A percentile compares a stretch with the other conserved stretches of the same genome.
Evolutionary conservation across 2,113 vertebrate genomes (phyloP).

Genomic region (Corydoras sp.): DNA sequence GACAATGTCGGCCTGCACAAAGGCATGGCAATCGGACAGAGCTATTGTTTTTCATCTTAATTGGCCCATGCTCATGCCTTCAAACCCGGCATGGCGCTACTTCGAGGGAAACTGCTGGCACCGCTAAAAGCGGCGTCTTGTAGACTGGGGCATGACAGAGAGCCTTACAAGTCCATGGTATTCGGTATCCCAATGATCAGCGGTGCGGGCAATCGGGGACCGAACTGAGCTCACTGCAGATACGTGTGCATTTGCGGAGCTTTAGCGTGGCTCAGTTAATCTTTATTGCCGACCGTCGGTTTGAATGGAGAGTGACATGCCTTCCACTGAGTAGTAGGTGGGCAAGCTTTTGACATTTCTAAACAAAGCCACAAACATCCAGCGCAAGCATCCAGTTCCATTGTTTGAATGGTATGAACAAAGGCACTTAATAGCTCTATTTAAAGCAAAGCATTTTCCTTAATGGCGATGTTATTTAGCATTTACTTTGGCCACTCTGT

Average conservation of each 20-base stretch:
- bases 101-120: conserved; percentile 49
- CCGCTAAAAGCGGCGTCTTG: conserved; percentile 64
- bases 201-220: conserved; percentile 29
- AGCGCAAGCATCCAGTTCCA: conserved; percentile 22
- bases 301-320: conserved; percentile 35
- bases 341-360: conserved; percentile 33
- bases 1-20: conserved; percentile 67
- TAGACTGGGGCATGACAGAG: conserved; percentile 56
- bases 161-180: conserved; percentile 73
- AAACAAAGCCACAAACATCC: conserved; percentile 21
- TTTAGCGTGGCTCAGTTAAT: conserved; percentile 54
- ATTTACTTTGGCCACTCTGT: conserved; percentile 5
- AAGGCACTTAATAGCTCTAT: conserved; percentile 32
- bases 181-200: conserved; percentile 39
- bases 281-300: conserved; percentile 48
- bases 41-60: conserved; percentile 80
- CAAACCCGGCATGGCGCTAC: conserved; percentile 53
- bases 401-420: conserved; percentile 17
- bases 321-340: neutral
- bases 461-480: conserved; percentile 13
- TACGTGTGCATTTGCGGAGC: conserved; percentile 51
- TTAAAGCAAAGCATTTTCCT: conserved; percentile 28
- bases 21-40: conserved; percentile 67
- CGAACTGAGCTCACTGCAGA: conserved; percentile 48
- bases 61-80: conserved; percentile 59